These are phyloP conservation scores for Tethea ocularis DNA, from an alignment of 2,888 invertebrate species.

Conservation along the genomic window DNA sequence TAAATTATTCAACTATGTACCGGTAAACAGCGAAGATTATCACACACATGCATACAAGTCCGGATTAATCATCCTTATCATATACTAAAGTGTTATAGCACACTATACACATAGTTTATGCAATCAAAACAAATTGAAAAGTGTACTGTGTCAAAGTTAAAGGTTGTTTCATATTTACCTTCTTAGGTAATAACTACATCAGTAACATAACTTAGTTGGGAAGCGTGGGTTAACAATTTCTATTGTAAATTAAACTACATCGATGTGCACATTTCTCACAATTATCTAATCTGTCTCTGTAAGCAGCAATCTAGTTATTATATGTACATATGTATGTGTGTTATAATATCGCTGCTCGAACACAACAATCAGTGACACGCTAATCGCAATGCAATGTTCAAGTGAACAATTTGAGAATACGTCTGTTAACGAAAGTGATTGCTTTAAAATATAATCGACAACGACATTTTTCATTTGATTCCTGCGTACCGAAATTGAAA, in stretches of 20 bases:
- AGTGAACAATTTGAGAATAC: conserved; percentile 46
- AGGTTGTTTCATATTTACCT: background rate
- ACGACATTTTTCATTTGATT: conserved; percentile 39
- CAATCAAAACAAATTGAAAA: conserved; percentile 3
- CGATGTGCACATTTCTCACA: background rate
- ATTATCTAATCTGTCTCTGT: conserved; percentile 22
- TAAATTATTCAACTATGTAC: conserved; percentile 49
- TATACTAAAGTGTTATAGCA: background rate
- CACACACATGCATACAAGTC: conserved; percentile 58
- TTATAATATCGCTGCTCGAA: conserved; percentile 59
- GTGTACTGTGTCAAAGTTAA: background rate
- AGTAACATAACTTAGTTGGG: background rate
- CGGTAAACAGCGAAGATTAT: conserved; percentile 46
- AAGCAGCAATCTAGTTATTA: conserved; percentile 17
- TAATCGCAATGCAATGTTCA: conserved; percentile 59
- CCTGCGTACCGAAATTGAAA: conserved; percentile 82
- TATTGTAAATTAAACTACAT: background rate
- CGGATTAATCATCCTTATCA: background rate
- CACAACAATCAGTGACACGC: conserved; percentile 59
- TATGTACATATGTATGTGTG: conserved; percentile 56
- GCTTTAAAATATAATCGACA: conserved; percentile 49
- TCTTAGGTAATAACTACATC: background rate
- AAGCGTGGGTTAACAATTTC: background rate
- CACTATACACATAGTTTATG: background rate
- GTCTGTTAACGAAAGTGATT: conserved; percentile 47